These are phyloP conservation scores for Tragelaphus oryx DNA, from an alignment of 2,797 vertebrate species.

Conservation along the genomic window DNA sequence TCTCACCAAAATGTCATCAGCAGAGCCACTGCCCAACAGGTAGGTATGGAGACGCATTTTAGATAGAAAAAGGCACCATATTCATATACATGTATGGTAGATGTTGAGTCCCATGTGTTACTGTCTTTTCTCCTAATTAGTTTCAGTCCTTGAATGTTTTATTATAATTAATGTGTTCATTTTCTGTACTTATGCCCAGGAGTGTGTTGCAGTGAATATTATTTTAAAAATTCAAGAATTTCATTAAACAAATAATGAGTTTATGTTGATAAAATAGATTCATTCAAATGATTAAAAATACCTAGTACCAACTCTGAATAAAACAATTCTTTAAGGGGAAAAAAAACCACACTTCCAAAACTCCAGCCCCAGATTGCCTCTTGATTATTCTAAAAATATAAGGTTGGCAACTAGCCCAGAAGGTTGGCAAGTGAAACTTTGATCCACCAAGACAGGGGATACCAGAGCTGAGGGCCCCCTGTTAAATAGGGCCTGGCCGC, in stretches of 20 bases:
- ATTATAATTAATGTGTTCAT: constrained; percentile 37
- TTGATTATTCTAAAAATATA: constrained; percentile 64
- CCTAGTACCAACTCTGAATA: constrained; percentile 5
- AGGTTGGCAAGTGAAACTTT: constrained; percentile 52
- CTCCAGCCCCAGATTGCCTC: not conserved
- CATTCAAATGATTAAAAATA: constrained; percentile 56
- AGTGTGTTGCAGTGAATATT: not conserved
- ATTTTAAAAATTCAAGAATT: constrained; percentile 57
- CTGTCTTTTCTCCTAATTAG: not conserved
- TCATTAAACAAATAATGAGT: constrained; percentile 54
- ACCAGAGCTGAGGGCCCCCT: not conserved
- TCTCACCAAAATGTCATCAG: not conserved
- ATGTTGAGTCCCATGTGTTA: not conserved
- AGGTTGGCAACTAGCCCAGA: constrained; percentile 47
- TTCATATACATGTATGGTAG: not conserved
- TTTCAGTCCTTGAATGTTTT: constrained; percentile 31
- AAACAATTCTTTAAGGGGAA: constrained; percentile 22
- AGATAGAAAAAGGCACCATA: not conserved
- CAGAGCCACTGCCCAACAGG: not conserved
- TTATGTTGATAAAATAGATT: constrained; percentile 43
- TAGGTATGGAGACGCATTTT: not conserved
- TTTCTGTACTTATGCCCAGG: constrained; percentile 10
- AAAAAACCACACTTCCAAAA: constrained; percentile 16
- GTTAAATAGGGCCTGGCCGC: constrained; percentile 2
- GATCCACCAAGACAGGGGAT: constrained; percentile 38